phyloP scores from a whole-genome alignment of 2,888 invertebrate genomes.

The Tryphoninae sp. region DNA sequence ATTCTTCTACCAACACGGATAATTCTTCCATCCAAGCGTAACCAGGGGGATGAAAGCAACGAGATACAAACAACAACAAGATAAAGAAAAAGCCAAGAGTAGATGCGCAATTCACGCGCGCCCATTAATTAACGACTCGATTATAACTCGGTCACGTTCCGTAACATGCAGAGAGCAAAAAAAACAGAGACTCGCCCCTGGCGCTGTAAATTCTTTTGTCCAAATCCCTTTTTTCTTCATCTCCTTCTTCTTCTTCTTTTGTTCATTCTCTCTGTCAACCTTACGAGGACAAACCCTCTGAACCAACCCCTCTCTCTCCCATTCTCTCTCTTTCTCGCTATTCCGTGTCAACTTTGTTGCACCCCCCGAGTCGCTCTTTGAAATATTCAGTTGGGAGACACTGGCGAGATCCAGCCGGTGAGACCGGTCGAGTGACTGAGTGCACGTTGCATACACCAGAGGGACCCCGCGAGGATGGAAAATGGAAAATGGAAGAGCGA shows the following conservation, averaged over 20 bases:
- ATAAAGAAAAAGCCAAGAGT: not conserved
- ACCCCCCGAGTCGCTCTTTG: conserved; percentile 34
- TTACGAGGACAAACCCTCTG: conserved; percentile 28
- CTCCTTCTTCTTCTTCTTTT: conserved; percentile 11
- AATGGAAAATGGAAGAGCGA: not conserved
- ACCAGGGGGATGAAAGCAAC: no score
- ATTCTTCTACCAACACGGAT: no score
- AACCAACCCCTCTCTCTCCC: not conserved
- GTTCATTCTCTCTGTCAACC: conserved; percentile 54
- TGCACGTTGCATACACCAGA: conserved; percentile 19
- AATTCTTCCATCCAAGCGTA: no score
- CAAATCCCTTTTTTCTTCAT: conserved; percentile 43
- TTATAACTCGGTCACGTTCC: conserved; percentile 66
- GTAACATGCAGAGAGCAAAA: conserved; percentile 50
- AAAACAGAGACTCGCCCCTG: conserved; percentile 35
- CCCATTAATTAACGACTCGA: conserved; percentile 65
- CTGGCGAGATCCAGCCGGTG: conserved; percentile 31
- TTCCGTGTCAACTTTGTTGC: conserved; percentile 60
- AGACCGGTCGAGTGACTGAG: conserved; percentile 31
- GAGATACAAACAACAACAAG: no score
- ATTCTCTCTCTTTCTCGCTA: conserved; percentile 28
- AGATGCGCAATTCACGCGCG: conserved; percentile 48
- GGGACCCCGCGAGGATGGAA: not conserved
- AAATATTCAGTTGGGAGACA: conserved; percentile 54
- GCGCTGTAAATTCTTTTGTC: conserved; percentile 61